Evolutionary conservation across 1,140 invertebrate species (phyloP).

Genomic region (Drosophila pandora): DNA sequence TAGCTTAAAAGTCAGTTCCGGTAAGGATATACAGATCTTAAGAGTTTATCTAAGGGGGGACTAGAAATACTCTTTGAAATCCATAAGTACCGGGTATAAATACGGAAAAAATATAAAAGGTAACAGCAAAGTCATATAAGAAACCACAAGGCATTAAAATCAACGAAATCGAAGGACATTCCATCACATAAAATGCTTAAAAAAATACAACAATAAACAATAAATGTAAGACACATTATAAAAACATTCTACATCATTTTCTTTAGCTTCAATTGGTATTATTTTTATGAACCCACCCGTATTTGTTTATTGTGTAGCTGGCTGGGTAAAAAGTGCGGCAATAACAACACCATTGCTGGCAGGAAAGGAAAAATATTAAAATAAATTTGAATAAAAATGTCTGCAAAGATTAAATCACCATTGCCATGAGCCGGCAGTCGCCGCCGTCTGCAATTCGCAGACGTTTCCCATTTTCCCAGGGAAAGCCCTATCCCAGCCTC

Average conservation of each 20-base stretch:
- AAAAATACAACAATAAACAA: not conserved
- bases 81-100: too few species aligned
- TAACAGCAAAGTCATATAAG: too few species aligned
- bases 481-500: not conserved
- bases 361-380: slow-evolving; percentile 59
- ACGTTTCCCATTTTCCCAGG: slow-evolving; percentile 42
- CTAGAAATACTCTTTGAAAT: too few species aligned
- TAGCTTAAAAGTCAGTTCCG: too few species aligned
- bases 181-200: not conserved
- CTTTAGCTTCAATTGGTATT: not conserved
- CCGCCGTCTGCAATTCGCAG: slow-evolving; percentile 74
- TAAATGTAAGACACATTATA: not conserved
- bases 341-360: slow-evolving; percentile 4
- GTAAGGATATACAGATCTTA: too few species aligned
- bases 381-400: slow-evolving; percentile 81
- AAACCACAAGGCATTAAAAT: too few species aligned
- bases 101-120: too few species aligned
- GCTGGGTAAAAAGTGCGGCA: not conserved
- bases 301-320: not conserved
- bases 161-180: not conserved
- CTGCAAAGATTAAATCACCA: slow-evolving; percentile 81
- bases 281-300: not conserved
- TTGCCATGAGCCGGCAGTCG: slow-evolving; percentile 59
- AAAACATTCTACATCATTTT: not conserved
- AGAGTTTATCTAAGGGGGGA: too few species aligned